Evolutionary conservation across 2,888 invertebrate genomes (phyloP).

Genomic region (Pegoplata infirma): DNA sequence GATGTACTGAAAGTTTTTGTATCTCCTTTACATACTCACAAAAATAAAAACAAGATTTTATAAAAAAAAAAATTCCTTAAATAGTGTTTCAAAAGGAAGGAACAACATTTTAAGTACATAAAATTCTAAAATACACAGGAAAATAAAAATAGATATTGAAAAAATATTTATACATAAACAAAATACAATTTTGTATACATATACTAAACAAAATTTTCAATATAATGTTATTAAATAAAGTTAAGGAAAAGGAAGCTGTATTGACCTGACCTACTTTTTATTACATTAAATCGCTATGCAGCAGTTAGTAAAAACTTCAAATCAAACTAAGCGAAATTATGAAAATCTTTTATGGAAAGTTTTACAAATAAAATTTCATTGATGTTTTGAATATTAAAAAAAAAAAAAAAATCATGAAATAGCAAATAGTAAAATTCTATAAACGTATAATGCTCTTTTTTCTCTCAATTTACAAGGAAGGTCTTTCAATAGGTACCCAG

Average conservation of each 20-base stretch:
- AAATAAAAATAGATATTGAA: neutral
- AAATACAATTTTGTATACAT: too few species aligned
- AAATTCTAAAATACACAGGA: neutral
- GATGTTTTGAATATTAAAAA: neutral
- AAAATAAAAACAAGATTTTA: too few species aligned
- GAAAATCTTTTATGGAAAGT: too few species aligned
- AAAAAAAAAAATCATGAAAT: too few species aligned
- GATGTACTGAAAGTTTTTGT: neutral
- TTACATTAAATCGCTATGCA: neutral
- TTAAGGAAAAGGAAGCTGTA: neutral
- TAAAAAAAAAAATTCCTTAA: neutral
- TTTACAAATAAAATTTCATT: neutral
- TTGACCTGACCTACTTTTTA: neutral
- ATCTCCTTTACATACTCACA: neutral
- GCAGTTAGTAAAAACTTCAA: neutral
- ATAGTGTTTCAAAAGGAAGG: neutral
- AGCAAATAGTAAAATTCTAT: too few species aligned
- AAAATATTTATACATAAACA: too few species aligned
- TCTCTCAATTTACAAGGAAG: too few species aligned
- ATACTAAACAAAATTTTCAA: too few species aligned
- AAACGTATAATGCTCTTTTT: too few species aligned
- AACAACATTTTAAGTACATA: neutral
- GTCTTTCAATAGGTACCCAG: too few species aligned
- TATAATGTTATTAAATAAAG: too few species aligned
- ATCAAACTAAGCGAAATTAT: too few species aligned